Evolutionary conservation across 2,113 vertebrate species (phyloP), one percentile per base, ranked within the genome.

Genomic region (Electrona antarctica): DNA sequence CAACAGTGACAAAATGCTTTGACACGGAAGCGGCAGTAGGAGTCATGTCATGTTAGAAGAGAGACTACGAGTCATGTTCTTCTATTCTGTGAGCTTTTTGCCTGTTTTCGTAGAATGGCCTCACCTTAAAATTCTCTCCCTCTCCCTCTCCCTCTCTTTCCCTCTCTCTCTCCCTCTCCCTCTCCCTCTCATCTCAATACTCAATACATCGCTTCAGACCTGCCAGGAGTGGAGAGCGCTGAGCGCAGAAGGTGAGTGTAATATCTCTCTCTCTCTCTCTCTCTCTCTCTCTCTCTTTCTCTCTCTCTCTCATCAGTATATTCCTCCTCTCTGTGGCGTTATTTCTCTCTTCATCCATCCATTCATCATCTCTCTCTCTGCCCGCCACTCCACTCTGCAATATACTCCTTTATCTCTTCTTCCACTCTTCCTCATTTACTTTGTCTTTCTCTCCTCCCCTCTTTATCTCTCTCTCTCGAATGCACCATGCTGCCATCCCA

Each of bases 401-500:
- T 33, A 21, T 14, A 11, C 28, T 21, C 9, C 41, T 64, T 6
- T 41, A 21, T 52, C 7, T 13, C 12, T 11, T 9, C 28, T 64
- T 2, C 11, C 10, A 6, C 3, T 15, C 1, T 56, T 15, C 14
- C 58, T 10, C 13, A 21, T 21, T 45, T 12, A 28, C 15, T 29
- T 47, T 55, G 3, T 45, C 8, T 60, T 8, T 3, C 60, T 46
- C 14, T 60, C 29, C 54, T 45, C 58, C 49, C 67, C 52, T 3
- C 67, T 52, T 47, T 63, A 13, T 62, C 28, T 55, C 63, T 12
- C 55, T 41, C 33, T 21, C 14, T 41, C 48, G 8, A 11, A 59
- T 63, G 21, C 69, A 55, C 67, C 72, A 64, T 67, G 55, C 66
- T 71, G 65, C 70, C 66, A 74, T 85, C 68, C 73, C 74, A 80